Evolutionary conservation across 2,797 vertebrate genomes (phyloP), one percentile per base, ranked within the genome.

Genomic region (Bradypus variegatus): DNA sequence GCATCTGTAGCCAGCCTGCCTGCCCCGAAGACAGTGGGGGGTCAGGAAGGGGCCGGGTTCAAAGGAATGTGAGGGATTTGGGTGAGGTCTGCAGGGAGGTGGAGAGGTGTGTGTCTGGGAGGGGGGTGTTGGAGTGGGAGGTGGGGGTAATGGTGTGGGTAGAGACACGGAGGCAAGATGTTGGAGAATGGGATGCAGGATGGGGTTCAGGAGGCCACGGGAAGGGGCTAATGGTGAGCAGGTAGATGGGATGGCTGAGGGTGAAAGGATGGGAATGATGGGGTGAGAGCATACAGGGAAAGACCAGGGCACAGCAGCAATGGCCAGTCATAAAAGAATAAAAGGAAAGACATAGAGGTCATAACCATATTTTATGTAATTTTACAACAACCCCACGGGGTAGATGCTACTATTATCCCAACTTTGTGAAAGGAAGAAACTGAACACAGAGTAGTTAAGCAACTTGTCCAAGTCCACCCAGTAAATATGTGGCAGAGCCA

Each of bases 391-490:
- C 6, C 76, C 18, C 3, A 1, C 4, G 31, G 36, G 19, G 33
- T 6, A 65, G n/a, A 18, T n/a, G 18, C 60, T 9, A 9, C 25
- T 23, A 31, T n/a, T 3, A 41, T 18, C 50, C 23, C 10, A 25
- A 18, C 48, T 88, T 62, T 87, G 70, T 16, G 84, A 38, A 89
- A 55, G 72, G 72, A 77, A 87, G 80, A 89, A 82, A 53, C 38
- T 3, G 31, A 93, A 64, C 72, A 41, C 67, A 23, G n/a, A 21
- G 55, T 48, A 75, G 2, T 58, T 75, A 58, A 58, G 9, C 33
- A 48, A 14, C 5, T 33, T 38, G 29, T 38, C 18, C 79, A 50
- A 14, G 15, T 45, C 67, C 14, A 23, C 31, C 21, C 27, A 23
- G 33, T n/a, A 10, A 67, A 41, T 4, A 89, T 31, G 69, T 5